Evolutionary conservation across 2,797 vertebrate genomes (phyloP).

Genomic region (Lacerta bilineata): DNA sequence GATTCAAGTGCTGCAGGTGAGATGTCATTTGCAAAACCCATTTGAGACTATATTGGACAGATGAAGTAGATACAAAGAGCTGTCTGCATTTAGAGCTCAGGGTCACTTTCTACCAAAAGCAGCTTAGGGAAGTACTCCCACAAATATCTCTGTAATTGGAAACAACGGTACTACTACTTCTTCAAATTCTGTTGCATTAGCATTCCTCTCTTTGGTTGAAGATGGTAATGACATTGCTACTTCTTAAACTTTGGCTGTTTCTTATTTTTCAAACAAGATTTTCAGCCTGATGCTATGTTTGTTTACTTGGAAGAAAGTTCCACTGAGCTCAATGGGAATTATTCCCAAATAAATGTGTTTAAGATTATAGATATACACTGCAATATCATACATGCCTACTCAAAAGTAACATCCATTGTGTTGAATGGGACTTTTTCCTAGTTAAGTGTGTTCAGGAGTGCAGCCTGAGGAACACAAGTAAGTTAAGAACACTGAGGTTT

Average conservation of each 20-base stretch:
- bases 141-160: not conserved
- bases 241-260: not conserved
- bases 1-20: not conserved
- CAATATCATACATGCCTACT: not conserved
- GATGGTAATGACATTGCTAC: not conserved
- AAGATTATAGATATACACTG: not conserved
- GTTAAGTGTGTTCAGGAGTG: not conserved
- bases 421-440: not conserved
- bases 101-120: not conserved
- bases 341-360: no score
- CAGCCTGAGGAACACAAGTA: not conserved
- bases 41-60: not conserved
- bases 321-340: not conserved
- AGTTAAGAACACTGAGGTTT: not conserved
- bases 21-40: not conserved
- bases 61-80: not conserved
- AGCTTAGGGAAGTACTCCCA: not conserved
- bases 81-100: not conserved
- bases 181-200: not conserved
- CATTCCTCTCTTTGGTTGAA: not conserved
- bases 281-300: not conserved
- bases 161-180: not conserved
- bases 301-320: not conserved
- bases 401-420: not conserved
- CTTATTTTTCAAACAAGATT: not conserved